These are phyloP conservation scores for Colinus virginianus DNA, from an alignment of 2,113 vertebrate genomes.

Conservation along the genomic window DNA sequence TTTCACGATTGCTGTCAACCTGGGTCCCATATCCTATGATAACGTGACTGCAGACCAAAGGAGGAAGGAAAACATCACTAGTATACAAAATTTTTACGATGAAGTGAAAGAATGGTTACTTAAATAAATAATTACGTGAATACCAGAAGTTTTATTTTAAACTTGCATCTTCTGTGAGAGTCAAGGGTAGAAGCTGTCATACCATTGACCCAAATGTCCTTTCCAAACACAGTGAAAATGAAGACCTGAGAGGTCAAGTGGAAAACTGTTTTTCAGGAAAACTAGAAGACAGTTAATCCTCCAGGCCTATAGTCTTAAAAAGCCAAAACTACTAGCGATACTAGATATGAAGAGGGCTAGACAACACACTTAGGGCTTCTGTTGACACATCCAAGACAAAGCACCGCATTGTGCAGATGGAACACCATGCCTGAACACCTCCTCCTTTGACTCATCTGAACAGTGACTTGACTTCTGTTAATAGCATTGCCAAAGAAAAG, in stretches of 20 bases:
- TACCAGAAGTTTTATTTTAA: not conserved
- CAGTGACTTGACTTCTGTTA: not conserved
- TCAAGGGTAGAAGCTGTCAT: not conserved
- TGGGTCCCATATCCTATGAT: not conserved
- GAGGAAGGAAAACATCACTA: constrained; percentile 14
- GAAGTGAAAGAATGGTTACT: not conserved
- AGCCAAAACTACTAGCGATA: not conserved
- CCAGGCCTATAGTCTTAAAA: not conserved
- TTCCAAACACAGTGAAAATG: not conserved
- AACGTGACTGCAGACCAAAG: constrained; percentile 2
- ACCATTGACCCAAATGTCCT: not conserved
- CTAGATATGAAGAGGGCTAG: not conserved
- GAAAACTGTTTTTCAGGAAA: not conserved
- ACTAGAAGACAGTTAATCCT: not conserved
- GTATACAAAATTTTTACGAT: not conserved
- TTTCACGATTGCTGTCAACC: too few species aligned
- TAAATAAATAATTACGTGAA: constrained; percentile 15
- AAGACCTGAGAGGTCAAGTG: not conserved
- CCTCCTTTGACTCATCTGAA: not conserved
- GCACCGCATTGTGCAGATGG: rapidly evolving
- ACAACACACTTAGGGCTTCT: not conserved
- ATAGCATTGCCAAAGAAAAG: not conserved
- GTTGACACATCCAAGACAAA: not conserved
- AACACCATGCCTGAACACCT: not conserved
- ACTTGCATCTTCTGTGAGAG: not conserved